phyloP scores from a whole-genome alignment of 2,113 vertebrate species.

The Onychostoma macrolepis region DNA sequence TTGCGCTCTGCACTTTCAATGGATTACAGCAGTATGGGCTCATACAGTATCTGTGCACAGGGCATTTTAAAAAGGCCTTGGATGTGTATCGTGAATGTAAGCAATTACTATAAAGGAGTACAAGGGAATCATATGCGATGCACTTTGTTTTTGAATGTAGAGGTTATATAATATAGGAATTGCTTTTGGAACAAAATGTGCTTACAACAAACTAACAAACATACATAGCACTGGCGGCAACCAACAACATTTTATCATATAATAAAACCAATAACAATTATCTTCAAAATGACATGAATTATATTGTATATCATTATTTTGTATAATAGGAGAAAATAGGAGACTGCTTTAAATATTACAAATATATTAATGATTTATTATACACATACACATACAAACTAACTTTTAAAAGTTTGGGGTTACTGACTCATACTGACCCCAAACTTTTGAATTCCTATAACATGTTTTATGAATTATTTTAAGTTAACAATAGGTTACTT shows the following conservation, averaged over 20 bases:
- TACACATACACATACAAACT: neutral
- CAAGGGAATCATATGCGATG: neutral
- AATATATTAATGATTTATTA: neutral
- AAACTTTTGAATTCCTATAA: neutral
- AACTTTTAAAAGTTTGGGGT: neutral
- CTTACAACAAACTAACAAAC: neutral
- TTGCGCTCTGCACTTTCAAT: neutral
- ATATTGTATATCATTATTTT: neutral
- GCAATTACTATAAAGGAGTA: constrained; percentile 11
- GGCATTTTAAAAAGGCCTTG: neutral
- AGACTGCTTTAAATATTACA: neutral
- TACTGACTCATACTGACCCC: neutral
- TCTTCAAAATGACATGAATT: neutral
- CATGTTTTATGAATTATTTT: too few relatives aligned
- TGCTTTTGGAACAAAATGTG: neutral
- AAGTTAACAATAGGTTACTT: neutral
- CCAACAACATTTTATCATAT: neutral
- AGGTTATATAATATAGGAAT: neutral
- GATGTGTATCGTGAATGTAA: neutral
- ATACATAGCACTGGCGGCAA: neutral
- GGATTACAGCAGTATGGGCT: constrained; percentile 2
- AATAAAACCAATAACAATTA: neutral
- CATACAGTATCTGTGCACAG: neutral
- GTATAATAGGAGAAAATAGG: neutral
- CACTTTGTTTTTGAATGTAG: neutral